Evolutionary conservation across 2,888 invertebrate species (phyloP), one percentile per base, ranked within the genome.

Genomic region (Elmis aenea): DNA sequence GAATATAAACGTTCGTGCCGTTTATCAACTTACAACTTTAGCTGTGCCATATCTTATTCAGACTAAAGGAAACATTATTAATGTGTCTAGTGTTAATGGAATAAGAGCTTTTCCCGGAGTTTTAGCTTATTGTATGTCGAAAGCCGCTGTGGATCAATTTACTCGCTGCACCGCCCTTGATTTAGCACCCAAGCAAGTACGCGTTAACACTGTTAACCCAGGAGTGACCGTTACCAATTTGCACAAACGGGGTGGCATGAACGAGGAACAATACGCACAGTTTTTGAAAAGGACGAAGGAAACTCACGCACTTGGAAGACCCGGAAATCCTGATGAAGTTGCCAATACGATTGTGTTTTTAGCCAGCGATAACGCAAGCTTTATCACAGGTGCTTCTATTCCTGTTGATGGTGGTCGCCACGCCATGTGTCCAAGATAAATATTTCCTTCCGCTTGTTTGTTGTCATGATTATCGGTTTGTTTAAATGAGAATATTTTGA

Each of bases 401-500:
- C 86, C 93, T 0, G 87, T 96, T 0, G 97, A 97, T 67, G 97
- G 97, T 12, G 97, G 97, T 0, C 76, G 94, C 26, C 90, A 93
- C 66, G 88, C 86, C 3, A 87, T 93, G 85, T 94, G 94, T 57
- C 93, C 94, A 5, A 79, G 94, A 57, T 91, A 79, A 76, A 18
- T 18, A 8, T n/a, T n/a, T n/a, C n/a, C n/a, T n/a, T n/a, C n/a
- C n/a, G n/a, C n/a, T n/a, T n/a, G n/a, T n/a, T n/a, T n/a, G n/a
- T n/a, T n/a, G n/a, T n/a, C n/a, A n/a, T n/a, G n/a, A n/a, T n/a
- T n/a, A n/a, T n/a, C n/a, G n/a, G n/a, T n/a, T n/a, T n/a, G n/a
- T n/a, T n/a, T n/a, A n/a, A n/a, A n/a, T n/a, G n/a, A n/a, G n/a
- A n/a, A n/a, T n/a, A n/a, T n/a, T n/a, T n/a, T n/a, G n/a, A n/a